Evolutionary conservation across 2,797 vertebrate genomes (phyloP), one percentile per base, ranked within the genome.

Genomic region (Eremophila alpestris): DNA sequence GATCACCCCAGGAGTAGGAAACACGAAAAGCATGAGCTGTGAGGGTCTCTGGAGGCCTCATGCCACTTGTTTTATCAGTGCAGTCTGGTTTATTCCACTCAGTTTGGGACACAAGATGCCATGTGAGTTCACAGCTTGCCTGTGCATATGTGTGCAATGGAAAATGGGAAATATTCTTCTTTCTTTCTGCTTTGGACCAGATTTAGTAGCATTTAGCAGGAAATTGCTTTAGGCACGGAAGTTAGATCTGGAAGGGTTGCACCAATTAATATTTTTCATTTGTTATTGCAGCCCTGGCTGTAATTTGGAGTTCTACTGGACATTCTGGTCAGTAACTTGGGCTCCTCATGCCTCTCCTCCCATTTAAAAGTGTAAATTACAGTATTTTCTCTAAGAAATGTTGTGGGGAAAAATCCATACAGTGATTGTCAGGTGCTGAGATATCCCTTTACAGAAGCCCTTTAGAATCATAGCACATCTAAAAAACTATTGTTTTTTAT

Each of bases 111-210:
- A 69, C 58, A 90, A 82, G 55, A 54, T 17, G 38, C 63, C 6
- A 0, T 3, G 24, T 17, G 19, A 45, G 32, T 65, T 87, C 40
- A 22, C 30, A 48, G 43, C 54, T 77, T 75, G 32, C 15, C 51
- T 74, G 22, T 27, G 16, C 4, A 0, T 58, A 20, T 10, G 3
- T 2, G 1, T 67, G 18, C 60, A 38, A 1, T 76, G 59, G 58
- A 67, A 77, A 54, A 38, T 17, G 18, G 40, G 73, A 75, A 70
- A 73, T 63, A 20, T 6, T 75, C 43, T 58, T 20, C 21, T 54
- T 0, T 1, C 34, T 92, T 90, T 82, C 48, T 84, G 43, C 70
- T 68, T 48, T 29, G 69, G 36, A 69, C 16, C 32, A 46, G 11
- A 59, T 70, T 89, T 91, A 64, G 22, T 49, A 59, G n/a, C 15